phyloP scores from a whole-genome alignment of 2,888 invertebrate genomes.

The Temnothorax unifasciatus region DNA sequence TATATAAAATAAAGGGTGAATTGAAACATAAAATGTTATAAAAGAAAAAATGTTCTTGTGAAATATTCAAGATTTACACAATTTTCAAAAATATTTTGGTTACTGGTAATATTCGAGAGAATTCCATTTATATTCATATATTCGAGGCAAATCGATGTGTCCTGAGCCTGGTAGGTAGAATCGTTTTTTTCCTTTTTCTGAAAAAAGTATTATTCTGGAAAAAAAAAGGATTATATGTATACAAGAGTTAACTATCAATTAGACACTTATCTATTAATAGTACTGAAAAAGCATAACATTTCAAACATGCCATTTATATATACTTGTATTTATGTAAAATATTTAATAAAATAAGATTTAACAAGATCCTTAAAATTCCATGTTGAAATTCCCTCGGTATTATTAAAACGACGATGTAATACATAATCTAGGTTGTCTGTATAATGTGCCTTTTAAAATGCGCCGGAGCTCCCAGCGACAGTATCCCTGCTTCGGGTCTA shows the following conservation, averaged over 20 bases:
- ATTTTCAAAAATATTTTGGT: background rate
- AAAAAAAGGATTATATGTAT: background rate
- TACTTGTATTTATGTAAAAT: background rate
- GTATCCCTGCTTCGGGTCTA: constrained; percentile 25
- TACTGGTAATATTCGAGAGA: background rate
- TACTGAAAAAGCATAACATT: background rate
- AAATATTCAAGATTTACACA: background rate
- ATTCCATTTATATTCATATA: background rate
- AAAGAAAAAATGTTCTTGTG: background rate
- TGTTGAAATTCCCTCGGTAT: background rate
- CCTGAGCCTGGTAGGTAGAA: background rate
- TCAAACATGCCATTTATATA: background rate
- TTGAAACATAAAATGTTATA: background rate
- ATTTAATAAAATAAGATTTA: constrained; percentile 39
- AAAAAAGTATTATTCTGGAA: background rate
- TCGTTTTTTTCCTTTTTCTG: background rate
- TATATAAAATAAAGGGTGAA: background rate
- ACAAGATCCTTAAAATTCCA: constrained; percentile 11
- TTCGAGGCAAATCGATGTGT: background rate
- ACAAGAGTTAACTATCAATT: background rate
- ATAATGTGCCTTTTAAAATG: constrained; percentile 26
- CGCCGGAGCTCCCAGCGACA: constrained; percentile 11
- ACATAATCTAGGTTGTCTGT: constrained; percentile 6
- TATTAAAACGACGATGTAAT: constrained; percentile 13
- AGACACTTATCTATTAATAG: background rate